Base-by-base conservation (phyloP, 2,797 vertebrate genomes). In the Chromobotia macracanthus region DNA sequence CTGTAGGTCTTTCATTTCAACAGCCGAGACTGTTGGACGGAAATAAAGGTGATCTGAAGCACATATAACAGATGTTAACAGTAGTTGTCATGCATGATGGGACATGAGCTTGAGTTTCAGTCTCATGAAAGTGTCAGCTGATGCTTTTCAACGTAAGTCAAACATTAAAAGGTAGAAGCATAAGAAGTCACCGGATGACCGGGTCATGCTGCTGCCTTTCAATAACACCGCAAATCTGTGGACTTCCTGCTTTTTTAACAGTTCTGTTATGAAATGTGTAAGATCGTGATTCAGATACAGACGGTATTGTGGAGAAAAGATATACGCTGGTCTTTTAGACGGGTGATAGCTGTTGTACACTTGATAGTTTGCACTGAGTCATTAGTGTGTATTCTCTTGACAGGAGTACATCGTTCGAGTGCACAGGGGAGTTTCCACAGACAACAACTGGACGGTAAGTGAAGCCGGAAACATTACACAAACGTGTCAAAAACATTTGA, bases 381-480 rank as follows among this genome's bases (percentile, higher is more conserved):
- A 9, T 41, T 8, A 1, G 7, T 9, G 8, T 41, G 1, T 55
- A 2, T n/a, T 64, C 7, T 80, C 6, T 66, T 72, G 87, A 77
- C 90, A 99, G 97, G 97, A 99, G 87, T 99, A 99, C 88, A 97
- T 99, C 73, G 95, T 99, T 85, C 91, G 96, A 77, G 95, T 99
- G 8, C 97, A 99, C 89, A 96, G 97, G 90, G 97, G 97, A 65
- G 93, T 98, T 89, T 95, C 95, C 56, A 81, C 92, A 83, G 97
- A 99, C 81, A 97, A 97, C 89, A 97, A 93, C 85, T 99, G 97
- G 97, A 97, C 98, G 95, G 97, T 99, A 95, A 65, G 69, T 65
- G 11, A 13, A 31, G 11, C n/a, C 9, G 9, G 58, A 61, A 58
- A 58, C 10, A 58, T 58, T 10, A 11, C 7, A 8, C 38, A 41